phyloP scores from a whole-genome alignment of 2,888 invertebrate genomes.

The Apeira syringaria region DNA sequence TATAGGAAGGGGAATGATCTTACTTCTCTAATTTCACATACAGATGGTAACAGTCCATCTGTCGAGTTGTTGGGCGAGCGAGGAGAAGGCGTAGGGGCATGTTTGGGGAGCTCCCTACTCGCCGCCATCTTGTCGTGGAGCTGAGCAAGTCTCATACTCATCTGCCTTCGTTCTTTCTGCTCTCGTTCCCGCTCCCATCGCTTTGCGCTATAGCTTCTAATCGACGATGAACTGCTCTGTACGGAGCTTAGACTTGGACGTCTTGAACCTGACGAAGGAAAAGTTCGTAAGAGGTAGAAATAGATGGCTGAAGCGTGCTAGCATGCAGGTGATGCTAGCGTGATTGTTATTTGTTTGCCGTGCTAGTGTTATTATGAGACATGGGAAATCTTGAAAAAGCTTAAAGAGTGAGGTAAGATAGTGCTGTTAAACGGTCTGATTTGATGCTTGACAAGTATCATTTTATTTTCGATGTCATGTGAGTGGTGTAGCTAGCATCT shows the following conservation, averaged over 20 bases:
- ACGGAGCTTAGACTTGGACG: conserved; percentile 94
- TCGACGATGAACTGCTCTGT: conserved; percentile 92
- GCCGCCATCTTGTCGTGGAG: conserved; percentile 86
- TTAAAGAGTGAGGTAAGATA: too few species aligned
- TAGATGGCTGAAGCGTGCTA: conserved; percentile 1
- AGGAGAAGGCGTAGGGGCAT: conserved; percentile 88
- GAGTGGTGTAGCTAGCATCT: too few species aligned
- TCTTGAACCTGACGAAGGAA: conserved; percentile 87
- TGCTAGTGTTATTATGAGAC: not conserved
- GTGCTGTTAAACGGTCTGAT: too few species aligned
- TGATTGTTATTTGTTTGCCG: not conserved
- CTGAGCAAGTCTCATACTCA: conserved; percentile 89
- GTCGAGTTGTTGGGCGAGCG: conserved; percentile 91
- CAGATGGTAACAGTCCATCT: conserved; percentile 91
- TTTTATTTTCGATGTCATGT: too few species aligned
- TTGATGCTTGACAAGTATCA: too few species aligned
- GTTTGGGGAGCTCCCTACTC: conserved; percentile 72
- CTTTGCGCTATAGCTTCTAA: conserved; percentile 91
- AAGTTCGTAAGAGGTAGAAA: conserved; percentile 13
- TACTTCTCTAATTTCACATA: conserved; percentile 92
- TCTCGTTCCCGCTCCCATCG: conserved; percentile 92
- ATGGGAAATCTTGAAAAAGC: not conserved
- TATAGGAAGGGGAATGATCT: conserved; percentile 53
- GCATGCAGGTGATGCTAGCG: conserved; percentile 2
- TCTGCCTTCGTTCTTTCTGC: conserved; percentile 91